phyloP scores from a whole-genome alignment of 2,888 invertebrate genomes.

The Ichneumoninae sp. region DNA sequence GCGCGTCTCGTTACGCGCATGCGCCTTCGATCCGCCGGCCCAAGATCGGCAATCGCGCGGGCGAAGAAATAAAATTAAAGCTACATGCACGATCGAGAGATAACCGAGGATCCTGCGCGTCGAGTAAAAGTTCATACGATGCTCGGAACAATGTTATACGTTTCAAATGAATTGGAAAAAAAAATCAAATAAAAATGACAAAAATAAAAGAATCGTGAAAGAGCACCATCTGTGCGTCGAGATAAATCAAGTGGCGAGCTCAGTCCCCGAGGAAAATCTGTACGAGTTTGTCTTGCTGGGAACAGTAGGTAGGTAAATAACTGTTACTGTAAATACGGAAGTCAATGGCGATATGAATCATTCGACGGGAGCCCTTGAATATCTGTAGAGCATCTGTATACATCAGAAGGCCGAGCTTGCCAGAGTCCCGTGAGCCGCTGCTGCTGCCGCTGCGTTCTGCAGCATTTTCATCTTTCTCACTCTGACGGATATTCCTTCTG shows the following conservation, averaged over 20 bases:
- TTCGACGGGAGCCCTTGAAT: slow-evolving; percentile 60
- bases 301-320: slow-evolving; percentile 34
- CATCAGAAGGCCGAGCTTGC: slow-evolving; percentile 54
- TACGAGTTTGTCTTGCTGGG: slow-evolving; percentile 50
- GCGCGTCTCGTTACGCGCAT: slow-evolving; percentile 2
- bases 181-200: slow-evolving; percentile 1
- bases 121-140: slow-evolving; percentile 19
- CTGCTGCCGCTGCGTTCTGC: slow-evolving; percentile 33
- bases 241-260: slow-evolving; percentile 51
- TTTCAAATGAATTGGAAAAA: not conserved
- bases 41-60: not conserved
- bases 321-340: slow-evolving; percentile 55
- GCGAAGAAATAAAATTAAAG: slow-evolving; percentile 18
- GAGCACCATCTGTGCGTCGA: slow-evolving; percentile 33
- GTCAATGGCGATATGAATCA: slow-evolving; percentile 68
- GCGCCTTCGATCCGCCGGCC: slow-evolving; percentile 34
- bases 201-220: slow-evolving; percentile 3
- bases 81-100: not conserved
- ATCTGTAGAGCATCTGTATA: slow-evolving; percentile 64
- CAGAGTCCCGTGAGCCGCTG: slow-evolving; percentile 40
- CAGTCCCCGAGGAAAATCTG: slow-evolving; percentile 52
- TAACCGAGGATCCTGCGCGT: not conserved
- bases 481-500: slow-evolving; percentile 44
- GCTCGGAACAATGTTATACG: not conserved
- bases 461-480: slow-evolving; percentile 52